Evolutionary conservation across 2,797 vertebrate genomes (phyloP).

Genomic region (Enteromius viviparus): DNA sequence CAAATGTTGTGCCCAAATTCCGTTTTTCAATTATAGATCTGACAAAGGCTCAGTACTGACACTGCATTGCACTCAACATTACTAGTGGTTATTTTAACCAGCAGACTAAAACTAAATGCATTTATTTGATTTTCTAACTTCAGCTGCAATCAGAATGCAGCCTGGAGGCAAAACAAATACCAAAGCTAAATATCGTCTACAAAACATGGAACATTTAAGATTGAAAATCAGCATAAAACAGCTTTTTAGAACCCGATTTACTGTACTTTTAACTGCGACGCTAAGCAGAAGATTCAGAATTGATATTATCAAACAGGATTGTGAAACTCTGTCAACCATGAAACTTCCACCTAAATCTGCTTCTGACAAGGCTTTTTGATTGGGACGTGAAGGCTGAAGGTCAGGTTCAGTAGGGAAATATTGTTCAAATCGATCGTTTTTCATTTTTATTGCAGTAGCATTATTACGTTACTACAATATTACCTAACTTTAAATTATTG

Average conservation of each 20-base stretch:
- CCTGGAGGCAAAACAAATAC: neutral
- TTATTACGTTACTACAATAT: neutral
- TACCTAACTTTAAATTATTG: neutral
- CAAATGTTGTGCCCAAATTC: constrained; percentile 32
- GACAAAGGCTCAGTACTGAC: constrained; percentile 14
- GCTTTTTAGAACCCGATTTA: constrained; percentile 4
- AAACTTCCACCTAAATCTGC: neutral
- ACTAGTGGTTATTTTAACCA: constrained; percentile 8
- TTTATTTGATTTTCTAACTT: neutral
- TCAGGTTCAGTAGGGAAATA: neutral
- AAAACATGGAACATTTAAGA: neutral
- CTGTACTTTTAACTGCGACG: neutral
- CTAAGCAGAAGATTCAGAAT: neutral
- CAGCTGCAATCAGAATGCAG: neutral
- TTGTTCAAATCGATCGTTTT: neutral
- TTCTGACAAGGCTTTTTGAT: neutral
- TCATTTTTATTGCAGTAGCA: neutral
- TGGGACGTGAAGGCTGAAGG: neutral
- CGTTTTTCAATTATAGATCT: neutral
- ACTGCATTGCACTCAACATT: neutral
- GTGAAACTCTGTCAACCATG: neutral
- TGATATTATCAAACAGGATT: neutral
- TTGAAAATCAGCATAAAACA: constrained; percentile 16
- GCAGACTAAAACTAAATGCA: constrained; percentile 2
- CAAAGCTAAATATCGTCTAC: neutral